Evolutionary conservation across 2,797 vertebrate genomes (phyloP).

Genomic region (Ctenosaura bakeri): DNA sequence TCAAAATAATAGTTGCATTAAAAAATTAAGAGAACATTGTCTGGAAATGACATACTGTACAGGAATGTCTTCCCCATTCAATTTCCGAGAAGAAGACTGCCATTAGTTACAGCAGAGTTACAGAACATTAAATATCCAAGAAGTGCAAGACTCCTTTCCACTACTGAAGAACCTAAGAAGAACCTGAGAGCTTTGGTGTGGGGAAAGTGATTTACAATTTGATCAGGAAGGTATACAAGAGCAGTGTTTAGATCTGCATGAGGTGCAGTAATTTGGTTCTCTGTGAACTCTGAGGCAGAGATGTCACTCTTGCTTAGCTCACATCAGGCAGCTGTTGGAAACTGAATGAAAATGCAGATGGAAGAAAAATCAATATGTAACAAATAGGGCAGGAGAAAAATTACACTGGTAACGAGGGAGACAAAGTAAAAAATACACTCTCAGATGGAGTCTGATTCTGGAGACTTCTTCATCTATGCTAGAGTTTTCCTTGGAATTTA

Average conservation of each 20-base stretch:
- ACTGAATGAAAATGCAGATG: constrained; percentile 34
- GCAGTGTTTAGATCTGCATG: constrained; percentile 16
- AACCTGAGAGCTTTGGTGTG: constrained; percentile 13
- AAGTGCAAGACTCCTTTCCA: constrained; percentile 16
- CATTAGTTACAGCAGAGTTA: constrained; percentile 59
- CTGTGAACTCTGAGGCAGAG: constrained; percentile 26
- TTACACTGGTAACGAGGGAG: constrained; percentile 19
- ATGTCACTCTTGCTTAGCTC: constrained; percentile 44
- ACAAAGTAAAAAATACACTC: constrained; percentile 24
- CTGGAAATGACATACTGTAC: constrained; percentile 70
- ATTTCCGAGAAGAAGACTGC: constrained; percentile 70
- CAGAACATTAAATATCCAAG: constrained; percentile 49
- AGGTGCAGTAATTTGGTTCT: constrained; percentile 43
- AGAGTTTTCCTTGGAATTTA: neutral
- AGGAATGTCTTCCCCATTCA: constrained; percentile 64
- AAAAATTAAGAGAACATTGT: constrained; percentile 75
- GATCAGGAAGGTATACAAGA: constrained; percentile 7
- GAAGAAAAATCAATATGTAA: constrained; percentile 39
- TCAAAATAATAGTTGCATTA: constrained; percentile 75
- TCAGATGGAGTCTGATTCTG: constrained; percentile 29
- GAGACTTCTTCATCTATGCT: constrained; percentile 22
- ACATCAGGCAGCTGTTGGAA: constrained; percentile 39
- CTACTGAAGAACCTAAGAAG: constrained; percentile 23
- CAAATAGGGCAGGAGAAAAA: constrained; percentile 14
- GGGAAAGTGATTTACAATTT: constrained; percentile 43